Evolutionary conservation across 2,888 invertebrate genomes (phyloP).

Genomic region (Endomychus coccineus): DNA sequence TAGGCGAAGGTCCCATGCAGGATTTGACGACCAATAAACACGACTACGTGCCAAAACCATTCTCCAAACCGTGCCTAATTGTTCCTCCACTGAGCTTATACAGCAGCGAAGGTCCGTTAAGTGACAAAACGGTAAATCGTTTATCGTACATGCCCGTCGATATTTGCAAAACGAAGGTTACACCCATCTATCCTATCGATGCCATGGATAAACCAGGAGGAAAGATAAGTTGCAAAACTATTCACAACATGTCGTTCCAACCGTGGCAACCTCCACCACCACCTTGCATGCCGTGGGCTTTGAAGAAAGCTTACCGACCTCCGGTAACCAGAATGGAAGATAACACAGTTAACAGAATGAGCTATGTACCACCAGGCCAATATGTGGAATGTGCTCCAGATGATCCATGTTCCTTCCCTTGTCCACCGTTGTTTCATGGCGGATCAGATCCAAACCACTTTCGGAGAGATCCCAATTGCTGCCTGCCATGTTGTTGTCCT

Average conservation of each 20-base stretch:
- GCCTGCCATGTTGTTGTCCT: constrained; percentile 39
- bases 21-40: constrained; percentile 65
- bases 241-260: constrained; percentile 45
- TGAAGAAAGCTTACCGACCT: constrained; percentile 40
- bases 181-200: constrained; percentile 32
- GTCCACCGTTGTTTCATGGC: constrained; percentile 32
- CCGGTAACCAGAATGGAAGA: constrained; percentile 46
- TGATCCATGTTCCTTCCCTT: constrained; percentile 47
- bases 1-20: constrained; percentile 62
- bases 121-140: constrained; percentile 51
- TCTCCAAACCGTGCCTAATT: constrained; percentile 44
- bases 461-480: constrained; percentile 27
- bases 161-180: constrained; percentile 33
- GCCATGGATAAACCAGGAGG: constrained; percentile 34
- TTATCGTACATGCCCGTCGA: constrained; percentile 49
- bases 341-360: constrained; percentile 55
- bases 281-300: constrained; percentile 43
- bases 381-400: constrained; percentile 51
- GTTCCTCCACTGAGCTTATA: constrained; percentile 35
- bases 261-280: constrained; percentile 41
- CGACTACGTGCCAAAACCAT: constrained; percentile 61
- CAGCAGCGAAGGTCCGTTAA: constrained; percentile 41
- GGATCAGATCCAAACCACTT: constrained; percentile 29
- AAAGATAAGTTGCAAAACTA: constrained; percentile 36
- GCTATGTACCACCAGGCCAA: constrained; percentile 54